These are phyloP conservation scores for Palaemon carinicauda DNA, from an alignment of 1,140 invertebrate genomes.

Conservation along the genomic window DNA sequence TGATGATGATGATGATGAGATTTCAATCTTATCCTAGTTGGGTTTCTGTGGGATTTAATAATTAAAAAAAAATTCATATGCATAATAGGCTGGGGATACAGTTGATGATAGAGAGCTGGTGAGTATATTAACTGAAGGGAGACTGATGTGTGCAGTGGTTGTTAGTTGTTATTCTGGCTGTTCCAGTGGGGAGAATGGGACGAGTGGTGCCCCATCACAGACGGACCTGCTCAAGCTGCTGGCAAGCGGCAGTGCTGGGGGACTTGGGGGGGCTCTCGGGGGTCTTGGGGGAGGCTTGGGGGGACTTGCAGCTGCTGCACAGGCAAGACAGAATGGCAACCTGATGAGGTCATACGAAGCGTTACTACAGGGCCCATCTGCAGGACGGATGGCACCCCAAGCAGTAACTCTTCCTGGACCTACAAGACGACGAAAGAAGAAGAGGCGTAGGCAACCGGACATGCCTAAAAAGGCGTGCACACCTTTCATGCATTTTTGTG, in stretches of 20 bases:
- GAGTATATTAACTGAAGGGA: conserved; percentile 28
- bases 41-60: background rate
- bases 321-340: conserved; percentile 59
- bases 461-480: conserved; percentile 60
- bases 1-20: too few species aligned
- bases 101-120: conserved; percentile 6
- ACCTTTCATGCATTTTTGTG: conserved; percentile 60
- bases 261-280: conserved; percentile 53
- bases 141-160: conserved; percentile 44
- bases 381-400: conserved; percentile 50
- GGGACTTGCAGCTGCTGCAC: conserved; percentile 52
- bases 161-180: conserved; percentile 57
- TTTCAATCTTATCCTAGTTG: background rate
- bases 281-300: conserved; percentile 57
- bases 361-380: conserved; percentile 55
- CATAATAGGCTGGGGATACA: conserved; percentile 18
- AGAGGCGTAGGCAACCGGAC: conserved; percentile 60
- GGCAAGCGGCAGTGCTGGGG: conserved; percentile 46
- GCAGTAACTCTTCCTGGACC: conserved; percentile 57
- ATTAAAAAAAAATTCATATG: background rate
- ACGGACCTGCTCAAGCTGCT: conserved; percentile 60
- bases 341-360: conserved; percentile 59
- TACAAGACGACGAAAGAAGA: conserved; percentile 59
- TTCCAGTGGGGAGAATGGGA: conserved; percentile 60
- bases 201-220: conserved; percentile 58